phyloP scores from a whole-genome alignment of 1,140 invertebrate species.

The Drosophila miranda region DNA sequence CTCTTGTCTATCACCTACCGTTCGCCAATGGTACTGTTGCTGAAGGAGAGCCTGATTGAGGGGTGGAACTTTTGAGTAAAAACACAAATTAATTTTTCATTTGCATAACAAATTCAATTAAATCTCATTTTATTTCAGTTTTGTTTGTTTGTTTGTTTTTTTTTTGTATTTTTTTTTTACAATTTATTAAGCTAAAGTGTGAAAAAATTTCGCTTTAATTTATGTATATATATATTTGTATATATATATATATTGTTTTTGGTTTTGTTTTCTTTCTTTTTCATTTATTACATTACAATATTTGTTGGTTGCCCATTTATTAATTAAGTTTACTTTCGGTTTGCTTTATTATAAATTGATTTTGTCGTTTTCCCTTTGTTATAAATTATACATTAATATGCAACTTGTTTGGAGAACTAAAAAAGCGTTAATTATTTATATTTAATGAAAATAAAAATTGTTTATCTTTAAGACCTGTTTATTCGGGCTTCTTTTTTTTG shows the following conservation, averaged over 20 bases:
- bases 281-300: constrained; percentile 69
- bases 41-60: no score
- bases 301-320: constrained; percentile 56
- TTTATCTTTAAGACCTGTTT: constrained; percentile 49
- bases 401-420: constrained; percentile 76
- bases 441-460: constrained; percentile 76
- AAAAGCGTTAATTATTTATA: constrained; percentile 82
- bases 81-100: constrained; percentile 52
- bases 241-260: constrained; percentile 43
- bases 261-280: constrained; percentile 50
- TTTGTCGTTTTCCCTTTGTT: constrained; percentile 48
- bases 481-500: constrained; percentile 49
- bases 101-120: constrained; percentile 83
- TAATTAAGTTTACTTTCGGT: constrained; percentile 51
- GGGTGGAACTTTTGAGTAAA: background rate
- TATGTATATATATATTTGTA: constrained; percentile 51
- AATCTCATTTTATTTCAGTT: constrained; percentile 82
- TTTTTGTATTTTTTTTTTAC: constrained; percentile 78
- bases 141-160: constrained; percentile 66
- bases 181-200: constrained; percentile 83
- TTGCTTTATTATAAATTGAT: constrained; percentile 51
- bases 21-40: no score
- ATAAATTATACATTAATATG: constrained; percentile 74
- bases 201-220: constrained; percentile 82
- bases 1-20: no score